These are phyloP conservation scores for Ormyrus nitidulus DNA, from an alignment of 2,888 invertebrate species.

Conservation along the genomic window DNA sequence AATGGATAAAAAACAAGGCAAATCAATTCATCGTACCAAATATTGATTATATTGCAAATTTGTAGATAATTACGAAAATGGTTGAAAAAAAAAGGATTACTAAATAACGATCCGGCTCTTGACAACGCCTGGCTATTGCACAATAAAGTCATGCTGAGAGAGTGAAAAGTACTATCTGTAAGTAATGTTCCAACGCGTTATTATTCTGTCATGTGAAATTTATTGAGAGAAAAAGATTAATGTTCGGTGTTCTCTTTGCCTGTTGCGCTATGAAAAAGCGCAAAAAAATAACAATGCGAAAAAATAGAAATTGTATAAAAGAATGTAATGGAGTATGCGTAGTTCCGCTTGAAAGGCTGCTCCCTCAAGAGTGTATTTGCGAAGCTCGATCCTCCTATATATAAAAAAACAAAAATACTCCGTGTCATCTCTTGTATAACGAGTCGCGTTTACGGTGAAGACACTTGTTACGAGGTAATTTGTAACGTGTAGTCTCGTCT, in stretches of 20 bases:
- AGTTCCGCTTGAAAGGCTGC: slow-evolving; percentile 54
- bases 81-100: slow-evolving; percentile 42
- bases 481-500: slow-evolving; percentile 54
- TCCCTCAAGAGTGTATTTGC: slow-evolving; percentile 48
- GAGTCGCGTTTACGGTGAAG: slow-evolving; percentile 49
- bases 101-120: slow-evolving; percentile 48
- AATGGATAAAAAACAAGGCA: slow-evolving; percentile 32
- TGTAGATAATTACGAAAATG: slow-evolving; percentile 58
- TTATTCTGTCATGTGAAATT: slow-evolving; percentile 54
- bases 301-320: slow-evolving; percentile 53
- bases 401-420: slow-evolving; percentile 55
- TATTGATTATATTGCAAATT: slow-evolving; percentile 59
- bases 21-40: slow-evolving; percentile 57
- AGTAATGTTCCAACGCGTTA: slow-evolving; percentile 52
- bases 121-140: slow-evolving; percentile 45
- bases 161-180: slow-evolving; percentile 51
- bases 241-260: slow-evolving; percentile 51
- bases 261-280: slow-evolving; percentile 52
- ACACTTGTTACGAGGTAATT: slow-evolving; percentile 52
- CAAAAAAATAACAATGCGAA: slow-evolving; percentile 31
- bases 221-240: slow-evolving; percentile 32
- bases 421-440: slow-evolving; percentile 56
- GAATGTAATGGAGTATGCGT: slow-evolving; percentile 55
- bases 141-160: slow-evolving; percentile 47
- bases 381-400: slow-evolving; percentile 52